phyloP scores from a whole-genome alignment of 2,797 vertebrate species.

The Esox lucius region DNA sequence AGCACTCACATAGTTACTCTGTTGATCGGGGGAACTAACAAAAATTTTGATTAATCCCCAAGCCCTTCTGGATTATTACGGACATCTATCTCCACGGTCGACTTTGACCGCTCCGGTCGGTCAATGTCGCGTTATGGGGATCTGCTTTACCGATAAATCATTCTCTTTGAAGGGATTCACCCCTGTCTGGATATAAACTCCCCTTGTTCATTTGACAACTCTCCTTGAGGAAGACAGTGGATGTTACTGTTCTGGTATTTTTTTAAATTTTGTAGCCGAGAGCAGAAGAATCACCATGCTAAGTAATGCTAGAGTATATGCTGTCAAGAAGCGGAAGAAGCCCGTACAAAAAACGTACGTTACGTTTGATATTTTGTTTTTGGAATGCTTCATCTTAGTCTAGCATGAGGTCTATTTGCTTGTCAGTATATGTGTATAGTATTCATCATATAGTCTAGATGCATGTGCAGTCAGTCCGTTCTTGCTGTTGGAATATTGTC shows the following conservation, averaged over 20 bases:
- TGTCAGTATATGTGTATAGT: not conserved
- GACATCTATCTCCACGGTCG: slow-evolving; percentile 44
- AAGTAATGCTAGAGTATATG: slow-evolving; percentile 69
- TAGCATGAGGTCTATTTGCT: not conserved
- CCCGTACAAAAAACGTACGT: slow-evolving; percentile 78
- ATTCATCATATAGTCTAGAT: too few relatives aligned
- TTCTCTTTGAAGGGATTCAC: not conserved
- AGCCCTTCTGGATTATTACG: not conserved
- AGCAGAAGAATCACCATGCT: slow-evolving; percentile 59
- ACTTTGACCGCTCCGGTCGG: slow-evolving; percentile 37
- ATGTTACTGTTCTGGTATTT: slow-evolving; percentile 4
- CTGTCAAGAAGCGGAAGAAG: slow-evolving; percentile 82
- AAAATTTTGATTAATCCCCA: slow-evolving; percentile 13
- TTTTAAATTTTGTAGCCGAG: slow-evolving; percentile 7
- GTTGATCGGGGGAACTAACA: slow-evolving; percentile 21
- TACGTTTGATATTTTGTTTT: not conserved
- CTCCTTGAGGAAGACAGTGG: slow-evolving; percentile 2
- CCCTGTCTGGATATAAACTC: slow-evolving; percentile 5
- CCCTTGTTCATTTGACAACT: slow-evolving; percentile 2
- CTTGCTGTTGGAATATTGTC: not conserved
- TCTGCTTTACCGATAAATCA: slow-evolving; percentile 11
- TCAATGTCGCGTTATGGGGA: slow-evolving; percentile 30
- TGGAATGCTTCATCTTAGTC: not conserved
- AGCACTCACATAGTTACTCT: slow-evolving; percentile 41
- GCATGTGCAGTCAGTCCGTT: not conserved